Evolutionary conservation across 2,797 vertebrate species (phyloP), one percentile per base, ranked within the genome.

Genomic region (Siniperca undulata): DNA sequence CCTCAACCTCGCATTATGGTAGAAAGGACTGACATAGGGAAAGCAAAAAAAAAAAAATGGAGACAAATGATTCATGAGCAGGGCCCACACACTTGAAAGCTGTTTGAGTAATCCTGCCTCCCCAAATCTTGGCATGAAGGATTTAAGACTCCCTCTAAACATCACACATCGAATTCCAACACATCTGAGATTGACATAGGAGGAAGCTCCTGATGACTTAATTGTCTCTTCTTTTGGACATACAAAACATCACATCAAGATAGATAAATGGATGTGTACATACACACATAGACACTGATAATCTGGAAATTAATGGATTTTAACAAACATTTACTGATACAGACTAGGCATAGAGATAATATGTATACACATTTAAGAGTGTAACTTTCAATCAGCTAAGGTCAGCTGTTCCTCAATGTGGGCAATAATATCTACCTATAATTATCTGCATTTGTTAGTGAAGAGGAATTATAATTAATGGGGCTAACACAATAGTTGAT

Each of bases 391-490:
- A 4, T 52, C 30, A 70, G 38, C 12, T 48, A 30, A 67, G 20
- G 53, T 71, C 8, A 67, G 53, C n/a, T 27, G 13, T 24, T 16
- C 2, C 12, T 61, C 30, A 34, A 1, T 53, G 7, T 2, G 16
- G 40, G 34, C 38, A 30, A 60, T 19, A 3, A 30, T 30, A 46
- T 44, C 38, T 12, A 30, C 3, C 27, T 44, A 20, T 70, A 78
- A 84, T 77, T 83, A 24, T 58, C 46, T 27, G 61, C 70, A 79
- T 64, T 83, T 75, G 22, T 62, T 36, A 72, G 66, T 80, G 70
- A 84, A 85, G 70, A 86, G 62, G 52, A 65, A 84, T 66, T 48
- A 71, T 22, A 76, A 81, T 83, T 83, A 89, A 89, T 85, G 72
- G 53, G 55, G 34, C 66, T 42, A 65, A 84, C 78, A 85, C 65